Conservation (phyloP, 1,140 invertebrate genomes). For the Pseudomyrmex sp. region DNA sequence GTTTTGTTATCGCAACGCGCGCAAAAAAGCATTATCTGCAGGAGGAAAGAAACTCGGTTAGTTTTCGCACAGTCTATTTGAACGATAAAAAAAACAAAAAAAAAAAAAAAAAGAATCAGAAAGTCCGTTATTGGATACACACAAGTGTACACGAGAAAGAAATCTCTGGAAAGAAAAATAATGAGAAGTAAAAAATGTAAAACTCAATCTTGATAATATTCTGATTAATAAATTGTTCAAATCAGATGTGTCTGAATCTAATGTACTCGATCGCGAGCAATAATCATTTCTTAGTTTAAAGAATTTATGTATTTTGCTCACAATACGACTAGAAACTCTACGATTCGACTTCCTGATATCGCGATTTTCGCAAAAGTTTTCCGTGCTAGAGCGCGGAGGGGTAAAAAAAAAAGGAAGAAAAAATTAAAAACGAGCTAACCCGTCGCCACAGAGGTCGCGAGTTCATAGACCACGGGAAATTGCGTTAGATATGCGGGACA, state of each 20-base stretch:
- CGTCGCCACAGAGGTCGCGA: slow-evolving; percentile 39
- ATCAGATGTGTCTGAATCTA: not conserved
- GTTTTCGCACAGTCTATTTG: slow-evolving; percentile 8
- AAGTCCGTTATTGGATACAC: not conserved
- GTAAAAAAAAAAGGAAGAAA: slow-evolving; percentile 20
- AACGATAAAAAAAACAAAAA: slow-evolving; percentile 4
- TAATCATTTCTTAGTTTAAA: not conserved
- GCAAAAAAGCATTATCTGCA: not conserved
- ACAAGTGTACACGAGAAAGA: not conserved
- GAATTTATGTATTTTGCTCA: not conserved
- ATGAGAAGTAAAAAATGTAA: not conserved
- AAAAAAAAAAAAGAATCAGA: not conserved
- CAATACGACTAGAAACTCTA: slow-evolving; percentile 16
- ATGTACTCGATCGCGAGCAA: not conserved
- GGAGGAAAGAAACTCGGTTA: slow-evolving; percentile 30
- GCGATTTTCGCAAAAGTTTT: slow-evolving; percentile 37
- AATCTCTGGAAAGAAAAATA: not conserved
- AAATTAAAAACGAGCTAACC: slow-evolving; percentile 49
- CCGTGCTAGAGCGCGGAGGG: not conserved
- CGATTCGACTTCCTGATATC: slow-evolving; percentile 43
- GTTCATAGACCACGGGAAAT: slow-evolving; percentile 52
- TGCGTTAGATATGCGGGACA: slow-evolving; percentile 62
- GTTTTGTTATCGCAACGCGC: slow-evolving; percentile 48
- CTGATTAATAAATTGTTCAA: not conserved
- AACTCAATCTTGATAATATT: not conserved